Evolutionary conservation across 2,888 invertebrate species (phyloP), one percentile per base, ranked within the genome.

Genomic region (Melanchra persicariae): DNA sequence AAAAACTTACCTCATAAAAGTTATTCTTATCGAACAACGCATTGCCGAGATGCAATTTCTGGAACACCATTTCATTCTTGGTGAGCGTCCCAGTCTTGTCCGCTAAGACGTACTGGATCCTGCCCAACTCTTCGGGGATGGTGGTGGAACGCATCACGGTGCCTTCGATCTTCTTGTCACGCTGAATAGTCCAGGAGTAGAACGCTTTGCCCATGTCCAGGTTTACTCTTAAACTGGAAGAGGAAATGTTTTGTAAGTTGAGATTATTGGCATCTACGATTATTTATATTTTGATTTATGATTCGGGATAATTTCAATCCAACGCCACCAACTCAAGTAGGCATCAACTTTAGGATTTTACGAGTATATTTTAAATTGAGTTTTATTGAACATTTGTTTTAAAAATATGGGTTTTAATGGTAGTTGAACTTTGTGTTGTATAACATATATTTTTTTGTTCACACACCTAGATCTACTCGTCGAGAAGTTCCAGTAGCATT

Each of bases 21-120:
- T 98, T 98, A 87, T 98, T 98, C 64, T 97, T 97, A 69, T 98
- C 98, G 91, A 98, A 99, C 24, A 98, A 97, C 0, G 98, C 99
- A 54, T 99, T 99, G 17, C 99, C 99, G 51, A 99, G 95, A 92
- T 99, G 99, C 40, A 99, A 96, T 89, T 98, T 98, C 91, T 99
- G 99, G 89, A 99, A 98, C 0, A 99, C 98, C 99, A 99, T 99
- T 90, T 99, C 99, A 93, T 99, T 99, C 94, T 99, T 99, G 0
- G 99, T 99, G 34, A 99, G 96, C 0, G 99, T 99, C 22, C 99
- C 99, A 0, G 99, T 99, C 96, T 99, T 99, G 91, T 99, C 99
- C 0, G 99, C 98, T 9, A 99, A 95, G n/a, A 99, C 96, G 93
- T 99, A 99, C 37, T 98, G 98, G 83, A 99, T 98, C 72, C 99